Base-by-base conservation (phyloP, 2,113 vertebrate genomes). In the Neolamprologus longior region DNA sequence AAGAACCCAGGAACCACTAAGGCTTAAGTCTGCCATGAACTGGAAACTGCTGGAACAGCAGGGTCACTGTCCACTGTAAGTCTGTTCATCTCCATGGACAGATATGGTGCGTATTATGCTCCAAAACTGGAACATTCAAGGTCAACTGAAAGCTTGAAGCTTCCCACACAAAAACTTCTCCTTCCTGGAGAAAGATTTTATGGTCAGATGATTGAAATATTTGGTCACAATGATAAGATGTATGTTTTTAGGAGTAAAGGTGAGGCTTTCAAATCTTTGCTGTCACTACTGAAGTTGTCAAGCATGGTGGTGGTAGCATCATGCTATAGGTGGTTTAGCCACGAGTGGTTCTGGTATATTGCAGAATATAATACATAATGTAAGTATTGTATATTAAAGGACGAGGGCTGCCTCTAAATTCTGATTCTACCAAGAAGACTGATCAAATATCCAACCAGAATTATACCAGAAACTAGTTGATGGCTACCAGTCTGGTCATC, bases 341-440 rank as follows among this genome's bases (percentile, higher is more conserved):
- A 35, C 58, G 0, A 2, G 58, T 35, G 17, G 31, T 35, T 0
- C 4, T 35, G 58, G 58, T 35, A 63, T 33, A 63, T 35, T 63
- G 15, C 4, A 63, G 15, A 4, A 63, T n/a, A 19, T 19, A 33
- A 63, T 33, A 63, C 31, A 35, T 63, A 63, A 63, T 63, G 58
- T 35, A 63, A 63, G 17, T n/a, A 63, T 63, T 35, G 31, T n/a
- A 63, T 35, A n/a, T 63, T 63, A 0, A n/a, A 63, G 17, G 58
- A 63, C 1, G 2, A 63, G 31, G 58, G 9, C 31, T 63, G 58
- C 6, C 58, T 63, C 9, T 35, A 63, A 63, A 63, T 63, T 33
- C 58, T 33, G 31, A 63, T 63, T 35, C 58, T 63, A 11, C 58
- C 58, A 35, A 63, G 58, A 63, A 63, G 17, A 63, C 58, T n/a